A percentile compares a stretch with the other conserved stretches of the same genome.
phyloP scores from a whole-genome alignment of 1,140 invertebrate genomes.

The Cydia amplana region DNA sequence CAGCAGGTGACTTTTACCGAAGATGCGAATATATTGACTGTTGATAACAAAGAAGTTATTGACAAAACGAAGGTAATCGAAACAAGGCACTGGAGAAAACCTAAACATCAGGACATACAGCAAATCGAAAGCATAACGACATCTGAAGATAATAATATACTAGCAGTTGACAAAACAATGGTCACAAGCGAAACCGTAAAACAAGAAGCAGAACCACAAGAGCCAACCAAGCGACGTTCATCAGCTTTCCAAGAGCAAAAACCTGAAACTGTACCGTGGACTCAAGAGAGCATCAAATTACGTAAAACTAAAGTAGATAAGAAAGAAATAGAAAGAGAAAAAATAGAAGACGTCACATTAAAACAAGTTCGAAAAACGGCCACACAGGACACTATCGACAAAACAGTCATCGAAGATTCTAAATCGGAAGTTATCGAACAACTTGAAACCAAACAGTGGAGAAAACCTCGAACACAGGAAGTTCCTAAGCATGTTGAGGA shows the following conservation, averaged over 20 bases:
- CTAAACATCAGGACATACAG: conserved; percentile 39
- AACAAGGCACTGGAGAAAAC: conserved; percentile 62
- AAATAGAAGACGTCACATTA: conserved; percentile 55
- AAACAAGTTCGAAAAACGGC: conserved; percentile 6
- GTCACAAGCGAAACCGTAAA: not conserved
- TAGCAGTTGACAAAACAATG: conserved; percentile 18
- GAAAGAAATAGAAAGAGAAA: conserved; percentile 50
- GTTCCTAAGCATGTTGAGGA: conserved; percentile 36
- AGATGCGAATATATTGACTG: conserved; percentile 26
- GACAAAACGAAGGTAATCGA: conserved; percentile 40
- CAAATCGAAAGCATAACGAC: conserved; percentile 20
- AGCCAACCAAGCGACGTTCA: not conserved
- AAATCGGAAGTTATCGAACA: not conserved
- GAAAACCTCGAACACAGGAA: conserved; percentile 33
- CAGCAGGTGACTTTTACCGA: conserved; percentile 4
- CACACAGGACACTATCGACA: not conserved
- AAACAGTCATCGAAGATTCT: not conserved
- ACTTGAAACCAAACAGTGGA: conserved; percentile 35
- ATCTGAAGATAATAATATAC: conserved; percentile 36
- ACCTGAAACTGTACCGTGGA: conserved; percentile 70
- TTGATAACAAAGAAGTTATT: conserved; percentile 21
- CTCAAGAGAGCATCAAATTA: conserved; percentile 80
- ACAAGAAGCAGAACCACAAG: conserved; percentile 5
- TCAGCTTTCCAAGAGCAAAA: conserved; percentile 38
- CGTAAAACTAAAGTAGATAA: conserved; percentile 78